These are phyloP conservation scores for Hystrix cristata DNA, from an alignment of 2,113 vertebrate genomes.

Conservation along the genomic window DNA sequence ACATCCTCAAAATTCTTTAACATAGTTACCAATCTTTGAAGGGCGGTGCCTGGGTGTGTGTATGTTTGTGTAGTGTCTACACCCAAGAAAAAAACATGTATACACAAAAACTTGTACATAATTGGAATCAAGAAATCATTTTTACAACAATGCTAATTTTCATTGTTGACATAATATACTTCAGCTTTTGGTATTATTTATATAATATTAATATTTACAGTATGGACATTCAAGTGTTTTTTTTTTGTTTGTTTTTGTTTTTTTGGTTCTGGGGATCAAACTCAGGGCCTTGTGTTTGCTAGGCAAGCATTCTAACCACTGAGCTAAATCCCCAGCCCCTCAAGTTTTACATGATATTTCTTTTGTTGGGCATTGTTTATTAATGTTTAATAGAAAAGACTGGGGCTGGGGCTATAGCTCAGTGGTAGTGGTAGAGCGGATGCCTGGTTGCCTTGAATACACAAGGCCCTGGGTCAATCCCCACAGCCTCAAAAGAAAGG, in stretches of 20 bases:
- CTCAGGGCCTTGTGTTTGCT: too few relatives aligned
- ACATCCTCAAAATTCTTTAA: not conserved
- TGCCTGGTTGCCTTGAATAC: not conserved
- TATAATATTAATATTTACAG: not conserved
- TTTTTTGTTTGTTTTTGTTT: too few relatives aligned
- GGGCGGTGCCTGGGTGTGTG: too few relatives aligned
- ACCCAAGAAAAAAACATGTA: not conserved
- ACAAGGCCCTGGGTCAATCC: not conserved
- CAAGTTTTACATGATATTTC: not conserved
- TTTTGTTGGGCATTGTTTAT: not conserved
- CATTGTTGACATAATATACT: not conserved
- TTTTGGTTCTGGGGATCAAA: too few relatives aligned
- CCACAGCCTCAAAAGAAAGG: not conserved
- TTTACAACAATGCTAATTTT: constrained; percentile 36
- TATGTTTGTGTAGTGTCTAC: not conserved
- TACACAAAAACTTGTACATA: not conserved
- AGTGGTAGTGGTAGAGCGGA: not conserved
- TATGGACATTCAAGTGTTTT: not conserved
- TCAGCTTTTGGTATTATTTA: not conserved
- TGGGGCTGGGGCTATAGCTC: not conserved
- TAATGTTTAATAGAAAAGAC: not conserved
- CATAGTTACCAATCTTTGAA: not conserved
- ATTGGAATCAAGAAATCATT: not conserved
- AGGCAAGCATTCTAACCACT: too few relatives aligned
- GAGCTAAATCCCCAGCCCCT: not conserved